Evolutionary conservation across 2,113 vertebrate genomes (phyloP), one percentile per base, ranked within the genome.

Genomic region (Anguilla japonica): DNA sequence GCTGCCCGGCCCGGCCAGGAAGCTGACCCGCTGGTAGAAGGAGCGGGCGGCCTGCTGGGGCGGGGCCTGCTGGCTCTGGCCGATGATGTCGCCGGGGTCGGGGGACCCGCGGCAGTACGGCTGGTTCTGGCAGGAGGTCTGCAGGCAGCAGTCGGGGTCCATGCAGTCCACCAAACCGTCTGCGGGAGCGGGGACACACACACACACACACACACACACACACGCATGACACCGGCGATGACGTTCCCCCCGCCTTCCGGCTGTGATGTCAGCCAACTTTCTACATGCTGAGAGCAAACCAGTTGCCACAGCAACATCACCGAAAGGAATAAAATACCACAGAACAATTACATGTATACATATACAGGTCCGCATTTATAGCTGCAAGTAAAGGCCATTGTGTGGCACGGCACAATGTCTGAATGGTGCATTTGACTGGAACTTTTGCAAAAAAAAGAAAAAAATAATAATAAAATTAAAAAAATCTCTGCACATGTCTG

Each of bases 111-210:
- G 97, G 87, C 98, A 99, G 29, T 96, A 99, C 40, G 95, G 94
- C 89, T 99, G 98, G 87, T 95, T 98, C 92, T 99, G 98, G 94
- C 98, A 99, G 84, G 98, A 97, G 9, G 96, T 97, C 93, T 99
- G 98, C 86, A 99, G 94, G 90, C 98, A 99, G 93, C 98, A 99
- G 89, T 99, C 98, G 53, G 98, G 98, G 88, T 99, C 98, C 98
- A 99, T 98, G 53, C 98, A 99, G 93, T 99, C 98, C 29, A 91
- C 91, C 87, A 99, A 94, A 29, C 98, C 98, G 87, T 99, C 98
- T 99, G 95, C 88, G 93, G 95, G 92, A 85, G 93, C 83, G 94
- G 87, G 60, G 87, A 92, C 83, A 92, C 46, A 84, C 60, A 78
- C 67, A 80, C 84, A 85, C 67, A 79, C 84, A 84, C 84, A 84